These are phyloP conservation scores for Melanotaenia trifasciata DNA, from an alignment of 2,797 vertebrate species.

Conservation along the genomic window DNA sequence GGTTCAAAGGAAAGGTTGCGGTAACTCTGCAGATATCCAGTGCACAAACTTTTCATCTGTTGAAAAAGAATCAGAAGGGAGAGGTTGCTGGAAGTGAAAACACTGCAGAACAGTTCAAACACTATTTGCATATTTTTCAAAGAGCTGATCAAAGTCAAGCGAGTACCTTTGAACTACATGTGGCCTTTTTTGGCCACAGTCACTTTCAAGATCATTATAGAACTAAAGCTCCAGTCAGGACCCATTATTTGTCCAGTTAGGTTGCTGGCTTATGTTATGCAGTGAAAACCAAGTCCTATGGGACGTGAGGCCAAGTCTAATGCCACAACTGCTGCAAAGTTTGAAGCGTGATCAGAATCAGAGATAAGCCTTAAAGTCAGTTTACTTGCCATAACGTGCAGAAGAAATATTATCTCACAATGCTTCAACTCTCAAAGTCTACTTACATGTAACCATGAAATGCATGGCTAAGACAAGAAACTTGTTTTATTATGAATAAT, in stretches of 20 bases:
- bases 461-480: neutral
- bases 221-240: neutral
- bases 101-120: neutral
- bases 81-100: neutral
- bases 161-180: neutral
- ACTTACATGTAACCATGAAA: neutral
- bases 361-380: neutral
- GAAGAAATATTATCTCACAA: neutral
- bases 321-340: neutral
- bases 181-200: too few species aligned
- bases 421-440: neutral
- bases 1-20: neutral
- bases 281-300: too few species aligned
- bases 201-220: neutral
- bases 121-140: rapidly evolving
- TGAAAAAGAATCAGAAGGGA: neutral
- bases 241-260: conserved; percentile 3
- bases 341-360: neutral
- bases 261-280: too few species aligned
- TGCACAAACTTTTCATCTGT: conserved; percentile 3
- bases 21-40: conserved; percentile 8
- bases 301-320: neutral
- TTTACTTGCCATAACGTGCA: neutral
- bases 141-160: neutral
- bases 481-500: neutral